Evolutionary conservation across 2,888 invertebrate genomes (phyloP), one percentile per base, ranked within the genome.

Genomic region (Latheticus oryzae): DNA sequence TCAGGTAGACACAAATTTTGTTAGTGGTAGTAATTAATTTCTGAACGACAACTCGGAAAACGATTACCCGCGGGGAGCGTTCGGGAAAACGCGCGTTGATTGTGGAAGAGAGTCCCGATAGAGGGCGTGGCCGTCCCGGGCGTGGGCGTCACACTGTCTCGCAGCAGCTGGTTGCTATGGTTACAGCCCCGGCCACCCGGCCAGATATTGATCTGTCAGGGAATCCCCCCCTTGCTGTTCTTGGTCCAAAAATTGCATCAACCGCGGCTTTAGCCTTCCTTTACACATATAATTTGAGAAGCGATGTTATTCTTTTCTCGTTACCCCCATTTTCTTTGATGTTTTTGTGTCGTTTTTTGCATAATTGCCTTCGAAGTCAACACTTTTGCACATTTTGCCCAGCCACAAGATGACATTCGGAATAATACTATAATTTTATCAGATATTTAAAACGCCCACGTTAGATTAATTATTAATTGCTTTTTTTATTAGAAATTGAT

Each of bases 121-220:
- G 58, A 48, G 55, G 61, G 66, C 65, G 67, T 58, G 67, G 60
- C 65, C 65, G 64, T 40, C 77, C 78, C 80, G 79, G 81, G 81
- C 80, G 81, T 82, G 79, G 81, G 83, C 83, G 84, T 82, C 84
- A 83, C 83, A 83, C 83, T 81, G 84, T 84, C 83, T 83, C 82
- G 84, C 78, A 78, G 79, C 78, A 82, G 80, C 82, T 78, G 75
- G 83, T 84, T 78, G 79, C 81, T 83, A 81, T 81, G 81, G 82
- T 77, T 80, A 84, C 84, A 78, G 78, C 76, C 78, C 60, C 57
- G 58, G 62, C 62, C 65, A 65, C 73, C 74, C 73, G 73, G 70
- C 69, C 69, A 74, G 77, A 79, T 79, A 79, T 79, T 79, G 79
- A 79, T 79, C 78, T 77, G 50, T 17, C 56, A 65, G 74, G 73